A percentile compares a stretch with the other conserved stretches of the same genome.
Evolutionary conservation across 2,888 invertebrate species (phyloP).

Genomic region (Hydraecia micacea): DNA sequence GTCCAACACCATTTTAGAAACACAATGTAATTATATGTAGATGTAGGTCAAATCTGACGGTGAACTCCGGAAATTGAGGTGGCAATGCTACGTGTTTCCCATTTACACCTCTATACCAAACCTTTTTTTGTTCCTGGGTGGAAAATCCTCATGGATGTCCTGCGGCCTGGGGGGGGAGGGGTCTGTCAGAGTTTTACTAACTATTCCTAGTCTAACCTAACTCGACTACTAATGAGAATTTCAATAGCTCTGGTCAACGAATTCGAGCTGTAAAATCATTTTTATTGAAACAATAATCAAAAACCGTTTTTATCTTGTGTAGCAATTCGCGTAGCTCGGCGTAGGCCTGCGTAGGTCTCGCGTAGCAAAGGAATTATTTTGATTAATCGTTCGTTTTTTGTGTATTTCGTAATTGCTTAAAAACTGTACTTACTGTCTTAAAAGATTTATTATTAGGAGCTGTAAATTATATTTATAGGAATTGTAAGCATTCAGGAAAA

Average conservation of each 20-base stretch:
- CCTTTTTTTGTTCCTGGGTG: too few species aligned
- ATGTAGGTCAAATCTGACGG: too few species aligned
- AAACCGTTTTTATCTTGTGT: not conserved
- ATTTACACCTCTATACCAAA: too few species aligned
- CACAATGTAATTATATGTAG: too few species aligned
- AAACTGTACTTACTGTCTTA: not conserved
- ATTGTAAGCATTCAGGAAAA: not conserved
- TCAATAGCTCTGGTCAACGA: not conserved
- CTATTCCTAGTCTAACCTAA: not conserved
- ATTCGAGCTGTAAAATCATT: not conserved
- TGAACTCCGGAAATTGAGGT: conserved; percentile 6
- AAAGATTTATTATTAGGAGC: not conserved
- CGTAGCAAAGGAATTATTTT: not conserved
- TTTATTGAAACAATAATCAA: not conserved
- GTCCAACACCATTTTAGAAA: not conserved
- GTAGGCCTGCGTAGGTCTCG: not conserved
- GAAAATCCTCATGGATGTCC: too few species aligned
- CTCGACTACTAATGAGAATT: not conserved
- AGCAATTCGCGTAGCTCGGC: not conserved
- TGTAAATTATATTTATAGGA: not conserved
- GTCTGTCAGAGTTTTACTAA: too few species aligned
- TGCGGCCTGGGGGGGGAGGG: too few species aligned
- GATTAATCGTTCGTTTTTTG: not conserved
- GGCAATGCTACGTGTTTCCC: not conserved
- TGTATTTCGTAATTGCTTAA: not conserved